Evolutionary conservation across 2,113 vertebrate species (phyloP), one percentile per base, ranked within the genome.

Genomic region (Brachionichthys hirsutus): DNA sequence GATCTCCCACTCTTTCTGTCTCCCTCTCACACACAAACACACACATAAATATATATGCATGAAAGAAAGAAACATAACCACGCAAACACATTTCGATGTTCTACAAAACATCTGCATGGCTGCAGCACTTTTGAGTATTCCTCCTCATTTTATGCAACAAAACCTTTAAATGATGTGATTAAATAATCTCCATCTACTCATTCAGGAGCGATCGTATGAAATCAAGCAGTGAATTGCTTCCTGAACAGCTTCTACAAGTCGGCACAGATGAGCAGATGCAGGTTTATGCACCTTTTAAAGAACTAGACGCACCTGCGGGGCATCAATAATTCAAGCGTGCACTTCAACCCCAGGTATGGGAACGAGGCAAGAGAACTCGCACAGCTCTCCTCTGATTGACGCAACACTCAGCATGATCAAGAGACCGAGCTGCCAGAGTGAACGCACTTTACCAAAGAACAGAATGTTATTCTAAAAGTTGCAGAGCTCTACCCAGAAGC

Each of bases 251-350:
- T 24, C 38, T 43, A 44, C 43, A 49, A 22, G 48, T 67, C 18
- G 12, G 30, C 42, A 42, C 54, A 53, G 52, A 54, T 46, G 56
- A 64, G 46, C 40, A 45, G 53, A 71, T 67, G 54, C 35, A 4
- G 59, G 57, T 64, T 30, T 67, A 70, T 80, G 74, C 77, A 84
- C 82, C 77, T 79, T 82, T 80, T 73, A 81, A 54, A 17, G 36
- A 59, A 61, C 73, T 64, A 55, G 70, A 76, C 24, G 19, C 67
- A 81, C 77, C 77, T 76, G 70, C 53, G 69, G 62, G 65, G 50
- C 74, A 87, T 86, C 77, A 85, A 85, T 88, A 86, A 86, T 85
- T 86, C 79, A 89, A 56, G 71, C 18, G 3, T 46, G 60, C 54
- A 53, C 75, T 83, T 67, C 78, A 78, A 75, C 62, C 75, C 60